These are phyloP conservation scores for Chanos chanos DNA, from an alignment of 2,797 vertebrate species.

Conservation along the genomic window DNA sequence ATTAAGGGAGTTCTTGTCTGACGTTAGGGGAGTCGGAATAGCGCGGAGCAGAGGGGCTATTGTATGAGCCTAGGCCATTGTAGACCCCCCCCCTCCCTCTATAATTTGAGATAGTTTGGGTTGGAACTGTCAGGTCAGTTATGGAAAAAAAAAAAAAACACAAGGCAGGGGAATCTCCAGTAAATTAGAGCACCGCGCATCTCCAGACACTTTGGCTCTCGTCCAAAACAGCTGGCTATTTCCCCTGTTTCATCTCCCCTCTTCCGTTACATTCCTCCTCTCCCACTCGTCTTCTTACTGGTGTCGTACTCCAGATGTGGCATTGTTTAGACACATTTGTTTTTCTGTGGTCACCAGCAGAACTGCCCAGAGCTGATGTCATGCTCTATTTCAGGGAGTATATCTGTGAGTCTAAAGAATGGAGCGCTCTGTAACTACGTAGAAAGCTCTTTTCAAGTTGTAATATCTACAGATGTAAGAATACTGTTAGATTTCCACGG, in stretches of 20 bases:
- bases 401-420: too few species aligned
- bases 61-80: conserved; percentile 4
- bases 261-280: conserved; percentile 63
- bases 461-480: not conserved
- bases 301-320: conserved; percentile 68
- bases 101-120: too few species aligned
- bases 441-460: not conserved
- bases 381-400: conserved; percentile 71
- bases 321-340: conserved; percentile 72
- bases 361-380: conserved; percentile 67
- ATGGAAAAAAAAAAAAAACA: conserved; percentile 15
- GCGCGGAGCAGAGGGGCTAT: conserved; percentile 2
- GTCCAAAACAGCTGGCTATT: conserved; percentile 64
- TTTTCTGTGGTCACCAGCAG: conserved; percentile 56
- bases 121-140: conserved; percentile 49
- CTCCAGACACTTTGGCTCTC: conserved; percentile 60
- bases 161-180: conserved; percentile 57
- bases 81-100: not conserved
- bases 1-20: not conserved
- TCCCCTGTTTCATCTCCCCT: conserved; percentile 59
- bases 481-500: too few species aligned
- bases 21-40: not conserved
- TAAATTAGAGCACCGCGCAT: conserved; percentile 66
- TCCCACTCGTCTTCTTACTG: conserved; percentile 29
- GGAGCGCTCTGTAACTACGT: too few species aligned